phyloP scores from a whole-genome alignment of 2,888 invertebrate species.

The Eilema depressum region DNA sequence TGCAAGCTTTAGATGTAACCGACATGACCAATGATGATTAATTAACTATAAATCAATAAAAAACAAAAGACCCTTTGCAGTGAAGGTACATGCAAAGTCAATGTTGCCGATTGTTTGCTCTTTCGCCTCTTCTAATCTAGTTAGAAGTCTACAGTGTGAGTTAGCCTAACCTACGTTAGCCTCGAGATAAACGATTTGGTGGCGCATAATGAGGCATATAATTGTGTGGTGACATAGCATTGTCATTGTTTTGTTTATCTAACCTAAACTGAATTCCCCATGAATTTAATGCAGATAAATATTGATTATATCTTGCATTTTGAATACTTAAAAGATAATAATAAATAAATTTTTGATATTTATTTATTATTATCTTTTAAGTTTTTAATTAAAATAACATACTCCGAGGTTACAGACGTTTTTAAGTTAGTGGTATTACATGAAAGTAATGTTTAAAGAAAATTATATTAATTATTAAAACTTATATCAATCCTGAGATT shows the following conservation, averaged over 20 bases:
- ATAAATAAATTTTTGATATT: too few species aligned
- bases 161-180: too few species aligned
- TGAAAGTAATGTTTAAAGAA: too few species aligned
- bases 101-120: background rate
- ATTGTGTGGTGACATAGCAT: slow-evolving; percentile 19
- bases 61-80: background rate
- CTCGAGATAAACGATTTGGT: slow-evolving; percentile 14
- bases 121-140: background rate
- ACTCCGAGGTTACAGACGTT: too few species aligned
- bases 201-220: slow-evolving; percentile 25
- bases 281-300: background rate
- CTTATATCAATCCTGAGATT: too few species aligned
- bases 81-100: background rate
- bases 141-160: background rate
- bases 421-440: too few species aligned
- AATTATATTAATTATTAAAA: too few species aligned
- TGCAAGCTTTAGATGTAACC: background rate
- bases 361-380: too few species aligned
- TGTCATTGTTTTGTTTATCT: slow-evolving; percentile 13
- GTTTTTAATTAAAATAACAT: too few species aligned
- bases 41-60: too few species aligned
- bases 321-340: background rate
- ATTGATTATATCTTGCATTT: background rate
- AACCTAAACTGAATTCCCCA: slow-evolving; percentile 20
- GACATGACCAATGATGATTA: too few species aligned